Base-by-base conservation (phyloP, 2,113 vertebrate species). In the Platichthys flesus region DNA sequence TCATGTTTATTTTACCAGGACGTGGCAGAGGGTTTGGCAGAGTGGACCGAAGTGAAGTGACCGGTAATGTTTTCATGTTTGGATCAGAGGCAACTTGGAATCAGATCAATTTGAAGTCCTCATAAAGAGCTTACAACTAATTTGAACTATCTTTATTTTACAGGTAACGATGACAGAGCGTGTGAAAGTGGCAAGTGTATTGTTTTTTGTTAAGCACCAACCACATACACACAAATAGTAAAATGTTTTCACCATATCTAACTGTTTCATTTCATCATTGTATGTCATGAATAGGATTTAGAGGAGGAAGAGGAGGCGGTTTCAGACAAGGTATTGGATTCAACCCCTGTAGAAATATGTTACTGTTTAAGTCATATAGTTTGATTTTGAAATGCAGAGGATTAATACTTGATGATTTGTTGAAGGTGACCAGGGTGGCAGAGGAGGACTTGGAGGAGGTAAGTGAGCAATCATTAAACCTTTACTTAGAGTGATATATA, bases 361-460 rank as follows among this genome's bases (percentile, higher is more conserved):
- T 28, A 6, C 16, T 8, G 1, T 49, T 61, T 1, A 9, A 24
- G 10, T 47, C 21, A 31, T 31, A 8, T 2, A 31, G 5, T 21
- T 67, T 3, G 10, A 14, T 9, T 69, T 7, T 16, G 31, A 60
- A 20, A 13, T 37, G 2, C 45, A 14, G 31, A 47, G 16, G 0
- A 40, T 8, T 56, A 6, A 31, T 52, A 31, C 5, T 31, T 31
- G 5, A 0, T 74, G 1, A 26, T 85, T 4, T 84, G 40, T 84
- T 71, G 5, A 72, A 93, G 92, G 76, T 0, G 85, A 63, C 1
- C 42, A 71, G 6, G 56, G 47, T 15, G 71, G 70, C 18, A 76
- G 59, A 77, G 74, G 83, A 21, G 71, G 73, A 58, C 90, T 84
- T 74, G 81, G 93, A 54, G 92, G 89, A 87, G 89, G 90, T 92